Base-by-base conservation (phyloP, 2,888 invertebrate species). In the Cheilosia impressa region DNA sequence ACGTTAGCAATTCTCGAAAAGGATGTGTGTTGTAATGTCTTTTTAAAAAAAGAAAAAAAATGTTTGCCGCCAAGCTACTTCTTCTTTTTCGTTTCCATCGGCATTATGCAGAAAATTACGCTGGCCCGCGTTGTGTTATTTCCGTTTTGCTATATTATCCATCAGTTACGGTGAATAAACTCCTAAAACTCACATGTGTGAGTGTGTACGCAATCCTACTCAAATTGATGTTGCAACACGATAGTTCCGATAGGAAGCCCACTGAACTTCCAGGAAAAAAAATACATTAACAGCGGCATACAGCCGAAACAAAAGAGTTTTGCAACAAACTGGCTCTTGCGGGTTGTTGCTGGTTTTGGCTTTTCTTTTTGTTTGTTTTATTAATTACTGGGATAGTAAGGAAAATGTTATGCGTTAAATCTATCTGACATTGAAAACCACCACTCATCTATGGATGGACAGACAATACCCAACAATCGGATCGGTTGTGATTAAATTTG, bases 221-320 rank as follows among this genome's bases (percentile, higher is more conserved):
- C 22, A 45, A 3, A 10, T 7, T 34, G 43, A 38, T 82, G 47
- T 43, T 75, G 57, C 47, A 66, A 60, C 65, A 58, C 63, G 63
- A 43, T 50, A 47, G 82, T 82, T 82, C 82, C 82, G 76, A 77
- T 77, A 77, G 82, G 69, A 76, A 81, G 76, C 76, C 71, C 75
- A 71, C 73, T 76, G 43, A 63, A 65, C 41, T 81, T 81, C 76
- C 77, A 82, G 82, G 82, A 76, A 76, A 68, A 50, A 50, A 19
- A 22, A 22, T n/a, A n/a, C 75, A 81, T 81, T 71, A 81, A 24
- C 15, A 15, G 17, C 22, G 50, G 57, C 62, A 52, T 15, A 27
- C 43, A 31, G 45, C 17, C 43, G 66, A 75, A 69, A 72, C 77
- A 65, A 77, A 82, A 72, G 77, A 82, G 55, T 55, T 82, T 71